These are phyloP conservation scores for Heliothis subflexa DNA, from an alignment of 1,140 invertebrate genomes.

Conservation along the genomic window DNA sequence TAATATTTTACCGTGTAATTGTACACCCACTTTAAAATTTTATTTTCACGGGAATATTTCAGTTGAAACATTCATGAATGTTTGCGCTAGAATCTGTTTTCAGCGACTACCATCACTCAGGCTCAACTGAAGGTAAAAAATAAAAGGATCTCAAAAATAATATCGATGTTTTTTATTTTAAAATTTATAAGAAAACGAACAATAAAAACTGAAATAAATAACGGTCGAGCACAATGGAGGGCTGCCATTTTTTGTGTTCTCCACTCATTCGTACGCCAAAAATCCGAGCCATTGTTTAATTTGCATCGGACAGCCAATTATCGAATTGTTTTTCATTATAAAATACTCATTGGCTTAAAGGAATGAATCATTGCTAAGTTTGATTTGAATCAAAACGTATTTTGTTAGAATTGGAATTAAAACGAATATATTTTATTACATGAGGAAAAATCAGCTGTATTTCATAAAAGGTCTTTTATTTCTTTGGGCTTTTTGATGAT, in stretches of 20 bases:
- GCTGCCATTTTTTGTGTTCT: conserved; percentile 9
- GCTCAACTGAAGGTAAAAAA: conserved; percentile 16
- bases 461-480: too few species aligned
- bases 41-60: conserved; percentile 16
- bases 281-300: conserved; percentile 31
- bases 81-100: conserved; percentile 18
- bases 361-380: conserved; percentile 6
- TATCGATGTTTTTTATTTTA: conserved; percentile 4
- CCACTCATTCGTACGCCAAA: conserved; percentile 30
- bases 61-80: neutral
- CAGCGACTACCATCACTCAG: neutral
- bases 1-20: neutral
- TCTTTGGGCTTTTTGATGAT: too few species aligned
- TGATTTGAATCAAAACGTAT: neutral
- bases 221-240: conserved; percentile 22
- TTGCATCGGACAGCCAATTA: conserved; percentile 38
- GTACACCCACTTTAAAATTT: neutral
- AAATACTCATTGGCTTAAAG: conserved; percentile 6
- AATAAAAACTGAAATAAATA: conserved; percentile 24
- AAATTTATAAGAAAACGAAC: conserved; percentile 28
- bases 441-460: too few species aligned
- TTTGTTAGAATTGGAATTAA: too few species aligned
- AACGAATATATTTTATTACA: too few species aligned
- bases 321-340: conserved; percentile 34
- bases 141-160: conserved; percentile 4